Conservation (phyloP, 2,113 vertebrate species). For the Ictalurus punctatus region DNA sequence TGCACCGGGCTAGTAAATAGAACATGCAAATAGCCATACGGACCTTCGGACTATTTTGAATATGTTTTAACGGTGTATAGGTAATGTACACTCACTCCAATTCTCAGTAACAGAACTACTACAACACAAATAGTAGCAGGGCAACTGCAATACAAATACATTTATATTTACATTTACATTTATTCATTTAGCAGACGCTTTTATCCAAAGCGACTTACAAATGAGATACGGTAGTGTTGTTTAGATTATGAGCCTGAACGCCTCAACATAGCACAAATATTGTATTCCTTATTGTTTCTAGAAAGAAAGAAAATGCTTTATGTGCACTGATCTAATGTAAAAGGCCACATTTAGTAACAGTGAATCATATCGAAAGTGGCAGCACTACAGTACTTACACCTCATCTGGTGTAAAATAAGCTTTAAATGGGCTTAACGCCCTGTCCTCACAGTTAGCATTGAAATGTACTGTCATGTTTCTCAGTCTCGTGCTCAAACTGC, state of each 20-base stretch:
- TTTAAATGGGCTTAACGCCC: background rate
- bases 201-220: no score
- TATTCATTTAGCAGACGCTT: no score
- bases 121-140: background rate
- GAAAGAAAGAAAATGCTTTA: background rate
- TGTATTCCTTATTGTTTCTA: background rate
- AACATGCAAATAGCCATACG: background rate
- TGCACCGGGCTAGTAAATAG: background rate
- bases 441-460: background rate
- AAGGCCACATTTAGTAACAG: background rate
- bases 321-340: background rate
- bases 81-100: background rate
- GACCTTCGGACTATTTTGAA: background rate
- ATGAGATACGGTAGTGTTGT: background rate
- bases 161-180: no score
- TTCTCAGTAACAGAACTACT: background rate
- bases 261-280: background rate
- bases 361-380: background rate
- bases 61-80: background rate
- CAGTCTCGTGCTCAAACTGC: background rate
- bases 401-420: background rate
- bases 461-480: background rate
- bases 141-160: background rate
- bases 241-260: background rate
- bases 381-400: background rate